A percentile compares a stretch with the other conserved stretches of the same genome.
Evolutionary conservation across 2,113 vertebrate species (phyloP).

Genomic region (Myotis brandtii): DNA sequence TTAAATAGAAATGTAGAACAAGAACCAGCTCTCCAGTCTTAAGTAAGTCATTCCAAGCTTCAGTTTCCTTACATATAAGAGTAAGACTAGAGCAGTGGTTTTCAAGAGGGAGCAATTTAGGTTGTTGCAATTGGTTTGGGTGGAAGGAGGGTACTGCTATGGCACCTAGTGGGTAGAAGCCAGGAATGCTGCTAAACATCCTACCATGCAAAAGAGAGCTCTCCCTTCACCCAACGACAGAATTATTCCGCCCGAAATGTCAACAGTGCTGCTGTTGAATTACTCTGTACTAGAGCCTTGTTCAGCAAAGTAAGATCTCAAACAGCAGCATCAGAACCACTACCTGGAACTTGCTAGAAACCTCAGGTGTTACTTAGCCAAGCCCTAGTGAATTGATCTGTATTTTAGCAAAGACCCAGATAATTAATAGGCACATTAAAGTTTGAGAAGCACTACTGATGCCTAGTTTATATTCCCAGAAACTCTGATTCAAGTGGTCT

Average conservation of each 20-base stretch:
- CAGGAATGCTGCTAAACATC: background rate
- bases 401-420: conserved; percentile 28
- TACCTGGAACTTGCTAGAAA: background rate
- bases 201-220: background rate
- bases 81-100: background rate
- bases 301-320: background rate
- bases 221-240: background rate
- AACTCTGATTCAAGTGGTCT: background rate
- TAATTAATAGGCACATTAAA: background rate
- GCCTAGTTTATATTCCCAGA: background rate
- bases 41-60: conserved; percentile 20
- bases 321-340: background rate
- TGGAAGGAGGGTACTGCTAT: background rate
- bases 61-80: background rate
- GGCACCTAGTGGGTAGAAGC: background rate
- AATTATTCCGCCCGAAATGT: background rate
- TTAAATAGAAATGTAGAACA: background rate
- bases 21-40: background rate
- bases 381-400: background rate
- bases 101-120: background rate
- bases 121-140: background rate
- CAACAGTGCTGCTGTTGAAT: background rate
- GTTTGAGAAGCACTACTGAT: background rate
- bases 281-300: background rate
- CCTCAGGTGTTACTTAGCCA: background rate